Percentiles rank a stretch among this genome's conserved stretches.
Evolutionary conservation across 1,140 invertebrate genomes (phyloP).

Genomic region (Neodiprion fabricii): DNA sequence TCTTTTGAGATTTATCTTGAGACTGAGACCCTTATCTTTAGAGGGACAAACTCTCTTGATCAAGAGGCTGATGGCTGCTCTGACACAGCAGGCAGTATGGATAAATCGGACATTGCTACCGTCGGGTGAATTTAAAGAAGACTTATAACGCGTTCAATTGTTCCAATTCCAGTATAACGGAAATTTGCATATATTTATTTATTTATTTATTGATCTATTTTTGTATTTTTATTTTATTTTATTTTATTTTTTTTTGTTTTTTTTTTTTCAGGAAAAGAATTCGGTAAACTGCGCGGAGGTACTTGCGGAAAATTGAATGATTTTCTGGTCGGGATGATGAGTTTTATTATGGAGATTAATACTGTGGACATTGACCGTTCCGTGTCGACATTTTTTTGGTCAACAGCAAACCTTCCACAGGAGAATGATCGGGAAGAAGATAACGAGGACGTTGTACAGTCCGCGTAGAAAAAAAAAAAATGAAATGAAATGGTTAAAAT

Average conservation of each 20-base stretch:
- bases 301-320: constrained; percentile 60
- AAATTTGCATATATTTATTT: background rate
- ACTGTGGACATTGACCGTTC: constrained; percentile 32
- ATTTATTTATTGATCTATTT: constrained; percentile 15
- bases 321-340: constrained; percentile 54
- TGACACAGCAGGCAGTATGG: constrained; percentile 70
- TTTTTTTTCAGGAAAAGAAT: constrained; percentile 51
- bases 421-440: background rate
- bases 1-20: constrained; percentile 72
- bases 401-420: background rate
- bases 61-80: constrained; percentile 67
- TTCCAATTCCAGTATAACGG: background rate
- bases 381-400: background rate
- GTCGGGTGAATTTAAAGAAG: constrained; percentile 43
- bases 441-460: background rate
- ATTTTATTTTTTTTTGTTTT: constrained; percentile 1
- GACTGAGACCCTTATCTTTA: constrained; percentile 68
- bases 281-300: constrained; percentile 61
- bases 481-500: no score
- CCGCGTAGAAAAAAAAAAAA: background rate
- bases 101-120: constrained; percentile 65
- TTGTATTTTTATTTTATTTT: constrained; percentile 8
- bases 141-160: constrained; percentile 21
- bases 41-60: constrained; percentile 66
- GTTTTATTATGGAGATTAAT: constrained; percentile 54